phyloP scores from a whole-genome alignment of 23 tunicate species.

The Clavelina lepadiformis region DNA sequence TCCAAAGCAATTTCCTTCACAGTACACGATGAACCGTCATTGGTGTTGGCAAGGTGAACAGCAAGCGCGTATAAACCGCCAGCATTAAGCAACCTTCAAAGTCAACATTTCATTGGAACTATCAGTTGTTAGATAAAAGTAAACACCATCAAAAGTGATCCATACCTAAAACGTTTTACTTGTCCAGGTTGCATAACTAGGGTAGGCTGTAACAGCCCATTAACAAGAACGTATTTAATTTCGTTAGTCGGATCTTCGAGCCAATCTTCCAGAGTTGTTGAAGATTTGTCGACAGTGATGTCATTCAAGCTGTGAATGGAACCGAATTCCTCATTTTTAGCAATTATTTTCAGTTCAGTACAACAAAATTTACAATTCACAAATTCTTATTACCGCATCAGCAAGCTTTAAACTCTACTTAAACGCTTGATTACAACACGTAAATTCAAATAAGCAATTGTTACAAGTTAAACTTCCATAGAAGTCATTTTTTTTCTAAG shows the following conservation, averaged over 20 bases:
- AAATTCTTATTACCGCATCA: too few species aligned
- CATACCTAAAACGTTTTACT: slow-evolving; percentile 32
- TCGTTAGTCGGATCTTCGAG: slow-evolving; percentile 34
- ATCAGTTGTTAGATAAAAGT: neutral
- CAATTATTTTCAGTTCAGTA: too few species aligned
- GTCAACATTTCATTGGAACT: too few species aligned
- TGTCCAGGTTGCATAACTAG: slow-evolving; percentile 1
- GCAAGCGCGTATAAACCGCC: slow-evolving; percentile 47
- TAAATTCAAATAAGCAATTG: too few species aligned
- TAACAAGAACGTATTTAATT: slow-evolving; percentile 27
- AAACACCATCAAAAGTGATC: neutral
- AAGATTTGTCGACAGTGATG: neutral
- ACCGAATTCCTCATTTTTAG: too few species aligned
- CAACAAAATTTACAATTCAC: too few species aligned
- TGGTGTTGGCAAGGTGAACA: slow-evolving; percentile 7
- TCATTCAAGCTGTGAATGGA: too few species aligned
- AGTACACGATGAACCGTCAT: slow-evolving; percentile 15
- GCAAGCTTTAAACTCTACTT: too few species aligned
- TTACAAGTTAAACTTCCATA: too few species aligned
- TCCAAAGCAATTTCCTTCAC: slow-evolving; percentile 65
- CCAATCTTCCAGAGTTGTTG: slow-evolving; percentile 36
- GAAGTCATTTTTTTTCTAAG: too few species aligned
- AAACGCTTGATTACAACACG: too few species aligned
- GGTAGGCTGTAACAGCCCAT: slow-evolving; percentile 29
- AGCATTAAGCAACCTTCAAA: slow-evolving; percentile 56